These are phyloP conservation scores for Bugula neritina DNA, from an alignment of 2,888 invertebrate genomes.

Conservation along the genomic window DNA sequence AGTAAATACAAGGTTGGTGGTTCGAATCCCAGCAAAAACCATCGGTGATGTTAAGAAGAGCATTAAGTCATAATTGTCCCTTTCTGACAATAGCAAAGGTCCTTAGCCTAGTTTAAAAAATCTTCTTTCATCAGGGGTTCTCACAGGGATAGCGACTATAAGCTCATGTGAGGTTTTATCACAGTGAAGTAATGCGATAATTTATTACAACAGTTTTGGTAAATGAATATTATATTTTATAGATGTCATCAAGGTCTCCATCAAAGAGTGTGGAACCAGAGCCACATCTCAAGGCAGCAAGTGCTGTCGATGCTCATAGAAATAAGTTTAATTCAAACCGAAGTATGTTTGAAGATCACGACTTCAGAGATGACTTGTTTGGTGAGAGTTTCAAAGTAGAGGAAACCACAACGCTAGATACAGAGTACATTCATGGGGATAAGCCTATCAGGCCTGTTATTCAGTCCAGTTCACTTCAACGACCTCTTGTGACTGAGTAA, in stretches of 20 bases:
- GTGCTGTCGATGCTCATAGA: slow-evolving; percentile 3
- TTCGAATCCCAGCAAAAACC: no score
- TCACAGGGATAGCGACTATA: no score
- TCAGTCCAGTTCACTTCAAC: slow-evolving; percentile 23
- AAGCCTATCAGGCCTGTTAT: not conserved
- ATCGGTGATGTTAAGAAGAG: no score
- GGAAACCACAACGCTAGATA: slow-evolving; percentile 12
- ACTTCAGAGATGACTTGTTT: not conserved
- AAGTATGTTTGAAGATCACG: not conserved
- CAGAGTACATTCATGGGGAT: slow-evolving; percentile 5
- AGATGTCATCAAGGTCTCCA: not conserved
- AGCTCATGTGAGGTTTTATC: no score
- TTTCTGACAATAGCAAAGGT: no score
- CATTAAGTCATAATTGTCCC: no score
- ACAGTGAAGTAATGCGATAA: no score
- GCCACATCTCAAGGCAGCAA: not conserved
- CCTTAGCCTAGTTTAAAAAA: no score
- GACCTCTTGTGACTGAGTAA: not conserved
- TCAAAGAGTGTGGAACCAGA: not conserved
- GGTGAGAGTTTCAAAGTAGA: slow-evolving; percentile 1
- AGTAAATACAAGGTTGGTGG: no score
- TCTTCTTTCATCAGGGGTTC: no score
- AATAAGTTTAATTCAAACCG: not conserved
- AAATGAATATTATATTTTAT: no score
- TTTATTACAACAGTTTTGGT: no score